These are phyloP conservation scores for Pterophyllum scalare DNA, from an alignment of 2,113 vertebrate species.

Conservation along the genomic window DNA sequence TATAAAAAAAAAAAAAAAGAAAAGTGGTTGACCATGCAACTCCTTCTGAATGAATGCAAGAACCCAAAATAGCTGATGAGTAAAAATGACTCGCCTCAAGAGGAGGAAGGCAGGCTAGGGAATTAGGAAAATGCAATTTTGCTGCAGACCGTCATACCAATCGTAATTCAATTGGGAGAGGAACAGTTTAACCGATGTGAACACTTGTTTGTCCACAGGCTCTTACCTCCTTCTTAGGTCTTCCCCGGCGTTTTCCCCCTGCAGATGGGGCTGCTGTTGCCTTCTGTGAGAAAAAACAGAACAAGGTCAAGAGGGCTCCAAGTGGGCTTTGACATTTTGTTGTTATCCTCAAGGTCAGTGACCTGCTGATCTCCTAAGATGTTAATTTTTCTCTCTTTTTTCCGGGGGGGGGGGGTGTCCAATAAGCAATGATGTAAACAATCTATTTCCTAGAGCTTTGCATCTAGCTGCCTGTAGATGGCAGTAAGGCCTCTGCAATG, in stretches of 20 bases:
- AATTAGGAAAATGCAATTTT: slow-evolving; percentile 57
- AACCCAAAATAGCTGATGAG: slow-evolving; percentile 43
- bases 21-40: not conserved
- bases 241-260: slow-evolving; percentile 90
- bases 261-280: slow-evolving; percentile 84
- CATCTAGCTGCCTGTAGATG: slow-evolving; percentile 71
- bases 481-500: slow-evolving; percentile 47
- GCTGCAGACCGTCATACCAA: slow-evolving; percentile 43
- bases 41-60: slow-evolving; percentile 9
- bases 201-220: not conserved
- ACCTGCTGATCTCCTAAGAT: not conserved
- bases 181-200: slow-evolving; percentile 19
- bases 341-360: not conserved
- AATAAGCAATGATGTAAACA: slow-evolving; percentile 22
- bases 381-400: not conserved
- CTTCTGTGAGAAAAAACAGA: slow-evolving; percentile 80
- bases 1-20: not conserved
- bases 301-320: not conserved
- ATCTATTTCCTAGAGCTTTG: not conserved
- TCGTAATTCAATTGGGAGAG: slow-evolving; percentile 53
- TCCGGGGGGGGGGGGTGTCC: rapidly evolving
- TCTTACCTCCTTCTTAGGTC: slow-evolving; percentile 95
- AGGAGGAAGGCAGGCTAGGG: slow-evolving; percentile 9
- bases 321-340: not conserved
- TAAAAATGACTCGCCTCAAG: slow-evolving; percentile 37